phyloP scores from a whole-genome alignment of 2,113 vertebrate species.

The Crotalus viridis region DNA sequence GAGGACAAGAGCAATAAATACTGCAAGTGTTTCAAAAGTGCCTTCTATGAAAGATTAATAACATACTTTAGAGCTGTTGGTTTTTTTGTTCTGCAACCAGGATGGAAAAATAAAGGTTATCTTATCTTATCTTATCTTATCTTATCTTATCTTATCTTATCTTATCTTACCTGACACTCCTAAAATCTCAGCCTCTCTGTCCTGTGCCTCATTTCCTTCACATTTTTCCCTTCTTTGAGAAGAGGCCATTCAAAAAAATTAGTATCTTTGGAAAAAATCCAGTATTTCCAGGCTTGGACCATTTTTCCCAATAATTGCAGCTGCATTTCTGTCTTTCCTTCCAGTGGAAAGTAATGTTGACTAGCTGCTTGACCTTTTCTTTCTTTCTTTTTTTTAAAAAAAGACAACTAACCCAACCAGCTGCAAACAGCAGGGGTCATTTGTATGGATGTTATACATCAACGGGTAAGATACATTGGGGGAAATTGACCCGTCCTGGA shows the following conservation, averaged over 20 bases:
- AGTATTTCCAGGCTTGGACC: background rate
- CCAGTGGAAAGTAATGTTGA: conserved; percentile 1
- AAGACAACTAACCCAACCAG: background rate
- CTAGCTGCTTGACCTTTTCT: conserved; percentile 5
- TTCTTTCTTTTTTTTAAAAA: background rate
- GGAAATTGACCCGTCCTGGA: conserved; percentile 5
- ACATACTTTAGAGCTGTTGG: background rate
- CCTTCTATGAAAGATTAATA: conserved; percentile 27
- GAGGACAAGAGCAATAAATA: background rate
- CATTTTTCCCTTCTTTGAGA: background rate
- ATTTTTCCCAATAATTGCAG: background rate
- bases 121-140: too few species aligned
- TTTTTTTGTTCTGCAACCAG: background rate
- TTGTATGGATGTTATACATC: background rate
- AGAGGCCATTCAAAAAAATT: background rate
- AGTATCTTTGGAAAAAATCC: background rate
- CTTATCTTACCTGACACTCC: background rate
- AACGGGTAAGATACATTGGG: background rate
- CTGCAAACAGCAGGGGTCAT: conserved; percentile 13
- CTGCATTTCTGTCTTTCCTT: background rate
- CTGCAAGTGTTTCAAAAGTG: conserved; percentile 13
- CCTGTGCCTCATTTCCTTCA: background rate
- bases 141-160: too few species aligned
- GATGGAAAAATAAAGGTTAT: background rate
- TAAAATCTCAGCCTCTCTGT: background rate